Evolutionary conservation across 2,797 vertebrate genomes (phyloP), one percentile per base, ranked within the genome.

Genomic region (Pseudochirops cupreus): DNA sequence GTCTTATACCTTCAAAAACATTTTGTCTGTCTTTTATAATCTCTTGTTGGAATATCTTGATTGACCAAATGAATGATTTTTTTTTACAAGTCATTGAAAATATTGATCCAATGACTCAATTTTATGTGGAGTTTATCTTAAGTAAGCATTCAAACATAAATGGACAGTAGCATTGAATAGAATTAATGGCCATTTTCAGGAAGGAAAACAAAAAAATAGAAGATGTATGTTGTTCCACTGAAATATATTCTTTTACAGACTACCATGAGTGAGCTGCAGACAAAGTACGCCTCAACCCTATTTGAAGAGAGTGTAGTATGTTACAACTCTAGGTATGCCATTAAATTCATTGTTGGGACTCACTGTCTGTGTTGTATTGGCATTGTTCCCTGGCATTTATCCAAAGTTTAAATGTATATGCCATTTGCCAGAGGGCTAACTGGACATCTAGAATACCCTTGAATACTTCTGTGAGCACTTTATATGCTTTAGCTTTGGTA

Each of bases 211-310:
- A 97, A 97, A 97, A 91, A 92, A 91, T 96, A 93, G 89, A 94
- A 98, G 96, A 98, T 98, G 97, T 98, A 98, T 98, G 94, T 91
- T 96, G 94, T 96, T 97, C 94, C 90, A 96, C 92, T 94, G 96
- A 98, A 98, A 97, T 97, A 92, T 95, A 96, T 95, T 97, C 89
- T 94, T 97, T 98, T 97, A 96, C 97, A 97, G 96, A 97, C 97
- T 96, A 95, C 90, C 92, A 94, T 53, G 92, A 97, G 96, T 95
- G 95, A 93, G 96, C 54, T 96, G 33, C 58, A 94, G 95, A 93
- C 96, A 96, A 97, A 98, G 96, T 96, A 97, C 94, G 90, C 94
- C 97, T 98, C 97, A 97, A 97, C 96, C 91, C 54, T 0, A 96
- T 97, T 97, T 97, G 97, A 98, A 97, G 96, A 97, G 97, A 97